Evolutionary conservation across 2,888 invertebrate species (phyloP), one percentile per base, ranked within the genome.

Genomic region (Cephonodes hylas): DNA sequence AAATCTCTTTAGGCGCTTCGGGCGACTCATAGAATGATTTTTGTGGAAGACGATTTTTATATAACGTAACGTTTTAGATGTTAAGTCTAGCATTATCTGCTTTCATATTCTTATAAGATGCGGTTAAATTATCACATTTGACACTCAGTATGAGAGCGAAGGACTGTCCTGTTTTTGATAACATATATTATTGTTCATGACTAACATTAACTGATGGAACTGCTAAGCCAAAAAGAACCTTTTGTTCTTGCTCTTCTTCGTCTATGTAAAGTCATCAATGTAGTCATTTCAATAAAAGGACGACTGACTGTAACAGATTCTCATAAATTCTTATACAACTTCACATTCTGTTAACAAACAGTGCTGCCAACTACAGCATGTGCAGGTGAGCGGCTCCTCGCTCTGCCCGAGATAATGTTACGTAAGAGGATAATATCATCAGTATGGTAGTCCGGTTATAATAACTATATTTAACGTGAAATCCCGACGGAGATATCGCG

Each of bases 391-490:
- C 27, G 18, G 10, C 8, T 53, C 18, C 53, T 31, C 45, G 45
- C 18, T 3, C 3, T 23, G 13, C 13, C n/a, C 10, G 18, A 18
- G 53, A 53, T 53, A 53, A 53, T 18, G 15, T 53, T 53, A 53
- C 53, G 8, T 18, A 53, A 53, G 31, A 53, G 31, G 18, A 53
- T 53, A 53, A 53, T 31, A 27, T 27, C 10, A 13, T n/a, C n/a
- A n/a, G 45, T 18, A 27, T 31, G 31, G 18, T 31, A 18, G 53
- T 31, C 46, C 6, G n/a, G 13, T 45, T 13, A 53, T 53, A 53
- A 53, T 53, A 53, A 53, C 53, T 53, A 53, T 53, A 53, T 53
- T 53, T 53, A 53, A 31, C 53, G 53, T 31, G 53, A 31, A 31
- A 53, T 53, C 8, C 27, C 53, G 27, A 18, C 53, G 53, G n/a